phyloP scores from a whole-genome alignment of 1,140 invertebrate species.

The Trinorchestia longiramus region DNA sequence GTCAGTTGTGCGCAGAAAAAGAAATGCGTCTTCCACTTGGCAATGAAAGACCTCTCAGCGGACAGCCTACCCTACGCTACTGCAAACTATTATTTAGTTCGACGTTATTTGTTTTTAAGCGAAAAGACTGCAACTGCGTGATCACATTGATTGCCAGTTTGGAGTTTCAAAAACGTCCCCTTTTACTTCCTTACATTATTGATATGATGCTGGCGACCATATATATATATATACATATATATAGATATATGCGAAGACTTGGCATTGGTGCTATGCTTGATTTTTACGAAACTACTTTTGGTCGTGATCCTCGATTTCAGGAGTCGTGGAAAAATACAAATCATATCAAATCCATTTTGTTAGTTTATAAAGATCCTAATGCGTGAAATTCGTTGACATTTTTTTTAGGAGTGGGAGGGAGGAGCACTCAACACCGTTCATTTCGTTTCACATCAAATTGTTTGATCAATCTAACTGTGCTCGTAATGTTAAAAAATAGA shows the following conservation, averaged over 20 bases:
- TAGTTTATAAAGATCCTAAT: neutral
- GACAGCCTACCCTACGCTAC: neutral
- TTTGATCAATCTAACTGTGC: neutral
- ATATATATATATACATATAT: neutral
- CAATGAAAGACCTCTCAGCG: neutral
- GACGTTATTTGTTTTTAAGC: neutral
- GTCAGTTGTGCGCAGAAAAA: neutral
- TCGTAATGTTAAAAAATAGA: neutral
- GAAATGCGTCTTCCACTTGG: neutral
- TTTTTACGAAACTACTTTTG: neutral
- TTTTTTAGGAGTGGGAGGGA: neutral
- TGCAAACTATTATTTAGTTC: neutral
- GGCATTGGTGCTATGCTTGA: slow-evolving; percentile 27
- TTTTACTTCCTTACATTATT: neutral
- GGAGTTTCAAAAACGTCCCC: neutral
- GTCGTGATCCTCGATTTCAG: neutral
- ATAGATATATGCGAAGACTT: neutral
- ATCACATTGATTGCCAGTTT: slow-evolving; percentile 41
- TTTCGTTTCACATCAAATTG: too few relatives aligned
- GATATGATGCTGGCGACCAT: neutral
- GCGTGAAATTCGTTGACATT: neutral
- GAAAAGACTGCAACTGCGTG: slow-evolving; percentile 41
- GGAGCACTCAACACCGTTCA: neutral
- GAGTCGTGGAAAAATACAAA: neutral
- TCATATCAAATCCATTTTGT: neutral